These are phyloP conservation scores for Steromphala cineraria DNA, from an alignment of 2,888 invertebrate genomes.

Conservation along the genomic window DNA sequence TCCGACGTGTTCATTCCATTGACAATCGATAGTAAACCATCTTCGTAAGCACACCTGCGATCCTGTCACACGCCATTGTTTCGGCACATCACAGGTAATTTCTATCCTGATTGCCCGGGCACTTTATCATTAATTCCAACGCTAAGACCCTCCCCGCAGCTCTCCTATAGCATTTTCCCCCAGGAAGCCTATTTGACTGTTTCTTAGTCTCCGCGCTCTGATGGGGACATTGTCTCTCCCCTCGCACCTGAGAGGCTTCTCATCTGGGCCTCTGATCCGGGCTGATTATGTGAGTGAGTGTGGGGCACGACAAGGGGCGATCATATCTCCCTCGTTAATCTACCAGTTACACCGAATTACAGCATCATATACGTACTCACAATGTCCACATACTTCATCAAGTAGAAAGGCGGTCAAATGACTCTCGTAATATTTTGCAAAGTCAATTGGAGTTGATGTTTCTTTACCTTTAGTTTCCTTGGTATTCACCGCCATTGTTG, in stretches of 20 bases:
- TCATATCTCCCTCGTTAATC: neutral
- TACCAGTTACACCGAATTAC: neutral
- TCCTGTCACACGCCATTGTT: conserved; percentile 14
- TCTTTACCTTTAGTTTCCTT: no score
- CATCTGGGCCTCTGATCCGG: neutral
- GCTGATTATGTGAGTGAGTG: neutral
- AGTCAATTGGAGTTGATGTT: no score
- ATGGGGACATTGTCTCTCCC: neutral
- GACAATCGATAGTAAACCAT: conserved; percentile 16
- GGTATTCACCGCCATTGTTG: no score
- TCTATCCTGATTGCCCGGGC: neutral
- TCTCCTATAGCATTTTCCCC: neutral
- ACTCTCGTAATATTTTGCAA: no score
- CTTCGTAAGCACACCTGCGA: conserved; percentile 8
- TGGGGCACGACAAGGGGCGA: neutral
- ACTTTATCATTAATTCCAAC: conserved; percentile 17
- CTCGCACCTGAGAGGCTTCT: conserved; percentile 1
- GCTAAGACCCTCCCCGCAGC: neutral
- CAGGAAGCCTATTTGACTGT: conserved; percentile 1
- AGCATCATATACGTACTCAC: neutral
- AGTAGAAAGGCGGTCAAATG: no score
- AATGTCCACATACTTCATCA: no score
- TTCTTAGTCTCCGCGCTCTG: neutral
- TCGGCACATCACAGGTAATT: conserved; percentile 21
- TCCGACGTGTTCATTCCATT: conserved; percentile 7